Evolutionary conservation across 2,888 invertebrate species (phyloP), one percentile per base, ranked within the genome.

Genomic region (Microchrysa polita): DNA sequence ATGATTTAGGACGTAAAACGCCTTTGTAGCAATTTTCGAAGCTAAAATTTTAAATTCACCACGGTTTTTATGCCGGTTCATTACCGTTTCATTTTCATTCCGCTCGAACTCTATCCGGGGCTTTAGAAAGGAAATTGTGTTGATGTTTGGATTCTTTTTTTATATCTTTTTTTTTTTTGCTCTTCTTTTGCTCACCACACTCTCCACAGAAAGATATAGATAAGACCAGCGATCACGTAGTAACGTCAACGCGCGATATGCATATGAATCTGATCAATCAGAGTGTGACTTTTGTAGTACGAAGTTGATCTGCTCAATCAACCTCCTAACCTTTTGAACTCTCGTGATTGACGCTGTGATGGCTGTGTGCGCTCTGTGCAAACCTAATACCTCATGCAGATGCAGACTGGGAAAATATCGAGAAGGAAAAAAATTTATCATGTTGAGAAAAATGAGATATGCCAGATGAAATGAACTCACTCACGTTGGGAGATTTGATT

Each of bases 231-330:
- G 23, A 67, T 18, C 67, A 53, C 67, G 9, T n/a, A 53, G 67
- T 52, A n/a, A 18, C n/a, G n/a, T 61, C 48, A 48, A 65, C 65
- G n/a, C n/a, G n/a, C n/a, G 10, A 48, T 48, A 14, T n/a, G n/a
- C n/a, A n/a, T 55, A 69, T 57, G 40, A 57, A 69, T 55, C 18
- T 69, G 69, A 69, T 69, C 69, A 69, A 69, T 69, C 69, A 69
- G 69, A 69, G 55, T 59, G 55, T 40, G 69, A 69, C 34, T 57
- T 55, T n/a, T 40, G 57, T 40, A 69, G 20, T 34, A 57, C 44
- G 40, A 60, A 69, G 63, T 71, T 75, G 75, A 75, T 75, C 73
- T 73, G 69, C 73, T 73, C 73, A 75, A 75, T 75, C 75, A 75
- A 75, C 75, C 75, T 75, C 71, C 73, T 73, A 75, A 75, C 75